Conservation (phyloP, 2,113 vertebrate genomes). For the Pao palembangensis region DNA sequence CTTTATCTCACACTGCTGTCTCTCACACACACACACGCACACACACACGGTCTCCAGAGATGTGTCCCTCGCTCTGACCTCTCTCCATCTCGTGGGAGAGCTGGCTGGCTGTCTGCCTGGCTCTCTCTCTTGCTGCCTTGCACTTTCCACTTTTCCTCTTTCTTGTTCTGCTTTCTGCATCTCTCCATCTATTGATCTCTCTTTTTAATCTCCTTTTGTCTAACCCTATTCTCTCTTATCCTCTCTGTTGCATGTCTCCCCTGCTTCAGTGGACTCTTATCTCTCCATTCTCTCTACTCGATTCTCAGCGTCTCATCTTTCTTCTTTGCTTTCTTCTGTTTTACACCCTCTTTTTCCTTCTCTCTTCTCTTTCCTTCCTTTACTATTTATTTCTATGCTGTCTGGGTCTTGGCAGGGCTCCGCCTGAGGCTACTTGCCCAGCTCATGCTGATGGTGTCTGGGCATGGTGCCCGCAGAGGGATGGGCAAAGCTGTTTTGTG, state of each 20-base stretch:
- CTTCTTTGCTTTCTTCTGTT: constrained; percentile 19
- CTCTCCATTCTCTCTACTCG: constrained; percentile 50
- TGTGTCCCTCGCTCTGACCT: constrained; percentile 70
- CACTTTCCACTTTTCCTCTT: constrained; percentile 25
- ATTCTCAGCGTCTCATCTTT: constrained; percentile 20
- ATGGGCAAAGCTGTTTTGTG: constrained; percentile 39
- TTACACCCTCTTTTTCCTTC: constrained; percentile 2
- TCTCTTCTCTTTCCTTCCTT: constrained; percentile 18
- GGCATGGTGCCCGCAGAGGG: constrained; percentile 51
- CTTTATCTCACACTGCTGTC: constrained; percentile 44
- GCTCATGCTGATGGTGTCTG: constrained; percentile 57
- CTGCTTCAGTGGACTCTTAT: constrained; percentile 57
- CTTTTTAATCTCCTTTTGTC: constrained; percentile 56
- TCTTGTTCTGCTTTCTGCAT: constrained; percentile 37
- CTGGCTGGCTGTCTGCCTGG: constrained; percentile 60
- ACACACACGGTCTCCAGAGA: constrained; percentile 58
- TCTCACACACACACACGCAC: constrained; percentile 31
- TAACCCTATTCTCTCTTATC: constrained; percentile 33
- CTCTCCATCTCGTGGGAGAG: constrained; percentile 59
- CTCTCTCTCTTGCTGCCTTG: constrained; percentile 28
- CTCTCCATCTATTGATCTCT: constrained; percentile 60
- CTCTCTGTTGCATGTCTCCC: constrained; percentile 26
- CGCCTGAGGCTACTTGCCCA: constrained; percentile 48
- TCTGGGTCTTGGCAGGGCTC: constrained; percentile 41
- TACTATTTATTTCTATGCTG: constrained; percentile 34